Percentiles rank a stretch among this genome's conserved stretches.
These are phyloP conservation scores for Arizona elegans DNA, from an alignment of 2,113 vertebrate species.

Conservation along the genomic window DNA sequence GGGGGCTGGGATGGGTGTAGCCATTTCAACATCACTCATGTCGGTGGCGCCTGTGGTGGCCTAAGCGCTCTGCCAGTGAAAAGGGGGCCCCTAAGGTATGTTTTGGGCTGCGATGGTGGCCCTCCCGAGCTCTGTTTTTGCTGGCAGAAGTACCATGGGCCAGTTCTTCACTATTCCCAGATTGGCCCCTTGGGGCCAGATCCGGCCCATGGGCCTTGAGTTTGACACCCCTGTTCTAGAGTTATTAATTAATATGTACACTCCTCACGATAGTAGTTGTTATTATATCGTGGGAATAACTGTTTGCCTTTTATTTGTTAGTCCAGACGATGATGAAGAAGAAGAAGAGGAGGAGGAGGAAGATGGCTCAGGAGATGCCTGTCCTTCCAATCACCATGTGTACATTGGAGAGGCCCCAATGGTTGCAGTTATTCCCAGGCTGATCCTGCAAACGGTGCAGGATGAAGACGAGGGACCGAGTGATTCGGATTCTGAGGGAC, in stretches of 20 bases:
- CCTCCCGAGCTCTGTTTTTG: no score
- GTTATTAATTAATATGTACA: neutral
- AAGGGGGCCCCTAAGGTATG: no score
- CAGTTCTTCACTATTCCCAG: no score
- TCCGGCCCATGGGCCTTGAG: no score
- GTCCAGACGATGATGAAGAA: constrained; percentile 80
- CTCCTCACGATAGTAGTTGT: neutral
- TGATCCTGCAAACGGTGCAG: constrained; percentile 75
- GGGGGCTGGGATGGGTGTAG: no score
- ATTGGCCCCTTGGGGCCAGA: no score
- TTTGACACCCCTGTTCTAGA: neutral
- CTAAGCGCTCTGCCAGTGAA: no score
- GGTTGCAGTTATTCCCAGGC: constrained; percentile 77
- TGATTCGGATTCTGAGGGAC: constrained; percentile 92
- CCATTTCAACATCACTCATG: no score
- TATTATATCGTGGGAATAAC: constrained; percentile 37
- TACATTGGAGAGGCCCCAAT: constrained; percentile 75
- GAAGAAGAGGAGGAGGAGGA: constrained; percentile 90
- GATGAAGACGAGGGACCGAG: constrained; percentile 81
- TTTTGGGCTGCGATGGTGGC: no score
- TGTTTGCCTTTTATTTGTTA: constrained; percentile 53
- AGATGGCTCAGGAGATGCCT: constrained; percentile 77
- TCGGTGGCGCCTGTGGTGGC: no score
- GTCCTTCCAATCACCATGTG: constrained; percentile 64
- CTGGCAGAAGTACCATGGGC: no score